Conservation (phyloP, 2,888 invertebrate species). For the Mechanitis mazaeus region DNA sequence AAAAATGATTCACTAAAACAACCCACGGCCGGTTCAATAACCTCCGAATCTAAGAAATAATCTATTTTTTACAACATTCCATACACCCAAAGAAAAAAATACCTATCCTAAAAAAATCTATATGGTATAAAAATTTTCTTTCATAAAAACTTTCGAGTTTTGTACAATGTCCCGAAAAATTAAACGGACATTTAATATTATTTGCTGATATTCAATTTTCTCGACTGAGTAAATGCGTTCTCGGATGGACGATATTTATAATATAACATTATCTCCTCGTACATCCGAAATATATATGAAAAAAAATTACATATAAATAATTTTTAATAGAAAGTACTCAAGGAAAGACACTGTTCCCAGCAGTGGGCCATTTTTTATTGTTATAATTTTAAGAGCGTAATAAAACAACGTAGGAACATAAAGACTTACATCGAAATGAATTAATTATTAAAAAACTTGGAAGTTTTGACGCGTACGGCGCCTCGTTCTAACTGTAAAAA, state of each 20-base stretch:
- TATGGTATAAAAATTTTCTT: slow-evolving; percentile 49
- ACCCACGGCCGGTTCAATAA: slow-evolving; percentile 64
- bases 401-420: too few species aligned
- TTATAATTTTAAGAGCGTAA: too few species aligned
- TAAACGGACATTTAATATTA: slow-evolving; percentile 31
- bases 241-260: slow-evolving; percentile 37
- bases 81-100: slow-evolving; percentile 64
- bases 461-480: too few species aligned
- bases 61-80: slow-evolving; percentile 73
- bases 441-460: too few species aligned
- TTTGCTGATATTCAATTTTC: slow-evolving; percentile 9
- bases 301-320: too few species aligned
- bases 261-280: slow-evolving; percentile 26
- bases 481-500: too few species aligned
- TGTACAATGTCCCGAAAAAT: slow-evolving; percentile 31
- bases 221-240: slow-evolving; percentile 58
- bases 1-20: slow-evolving; percentile 51
- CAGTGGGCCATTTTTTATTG: too few species aligned
- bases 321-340: too few species aligned
- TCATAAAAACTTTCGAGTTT: slow-evolving; percentile 40
- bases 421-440: too few species aligned
- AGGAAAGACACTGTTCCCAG: too few species aligned
- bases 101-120: slow-evolving; percentile 49
- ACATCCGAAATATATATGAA: slow-evolving; percentile 33
- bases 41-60: slow-evolving; percentile 59